Evolutionary conservation across 1,140 invertebrate genomes (phyloP).

Genomic region (Ostrea denselamellosa): DNA sequence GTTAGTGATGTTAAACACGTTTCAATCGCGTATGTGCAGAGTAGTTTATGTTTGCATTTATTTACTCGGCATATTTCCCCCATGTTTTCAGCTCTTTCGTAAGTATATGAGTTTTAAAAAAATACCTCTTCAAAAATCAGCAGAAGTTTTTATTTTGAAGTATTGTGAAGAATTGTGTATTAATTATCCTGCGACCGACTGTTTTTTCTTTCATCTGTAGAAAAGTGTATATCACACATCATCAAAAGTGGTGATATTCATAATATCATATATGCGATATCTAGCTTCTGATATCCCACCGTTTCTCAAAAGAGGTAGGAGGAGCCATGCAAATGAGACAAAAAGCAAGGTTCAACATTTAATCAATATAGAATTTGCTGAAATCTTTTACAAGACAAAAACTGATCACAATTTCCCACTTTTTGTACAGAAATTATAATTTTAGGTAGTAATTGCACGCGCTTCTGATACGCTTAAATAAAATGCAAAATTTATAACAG

Average conservation of each 20-base stretch:
- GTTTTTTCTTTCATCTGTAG: not conserved
- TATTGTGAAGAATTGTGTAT: too few species aligned
- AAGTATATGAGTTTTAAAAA: too few species aligned
- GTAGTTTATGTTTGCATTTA: not conserved
- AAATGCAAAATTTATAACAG: not conserved
- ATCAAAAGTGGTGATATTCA: not conserved
- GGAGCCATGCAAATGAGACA: not conserved
- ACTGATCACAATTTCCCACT: not conserved
- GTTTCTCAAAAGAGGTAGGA: not conserved
- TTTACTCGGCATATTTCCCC: not conserved
- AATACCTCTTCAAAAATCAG: too few species aligned
- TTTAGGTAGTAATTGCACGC: not conserved
- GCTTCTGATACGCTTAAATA: not conserved
- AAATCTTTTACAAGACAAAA: not conserved
- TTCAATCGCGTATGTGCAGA: not conserved
- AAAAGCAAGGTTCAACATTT: not conserved
- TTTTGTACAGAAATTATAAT: conserved; percentile 7
- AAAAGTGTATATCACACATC: not conserved
- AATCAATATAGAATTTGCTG: not conserved
- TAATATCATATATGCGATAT: not conserved
- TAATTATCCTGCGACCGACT: not conserved
- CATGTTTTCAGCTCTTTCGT: too few species aligned
- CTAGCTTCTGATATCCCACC: not conserved
- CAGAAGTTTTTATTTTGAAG: too few species aligned
- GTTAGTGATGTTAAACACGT: too few species aligned